These are phyloP conservation scores for Leucophenga montana DNA, from an alignment of 2,888 invertebrate genomes.

Conservation along the genomic window DNA sequence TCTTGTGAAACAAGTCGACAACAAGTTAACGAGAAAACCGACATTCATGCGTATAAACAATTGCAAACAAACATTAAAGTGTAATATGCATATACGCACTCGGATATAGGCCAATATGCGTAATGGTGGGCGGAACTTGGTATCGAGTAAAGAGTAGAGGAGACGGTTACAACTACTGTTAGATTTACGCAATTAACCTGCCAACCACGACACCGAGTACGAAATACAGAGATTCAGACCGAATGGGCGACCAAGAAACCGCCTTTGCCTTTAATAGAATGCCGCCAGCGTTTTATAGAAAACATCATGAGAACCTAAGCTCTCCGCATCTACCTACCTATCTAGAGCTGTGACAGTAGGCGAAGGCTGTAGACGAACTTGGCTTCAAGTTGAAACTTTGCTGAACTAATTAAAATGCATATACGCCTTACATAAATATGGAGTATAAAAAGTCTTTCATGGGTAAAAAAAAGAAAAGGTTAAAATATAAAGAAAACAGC, in stretches of 20 bases:
- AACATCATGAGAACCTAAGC: no score
- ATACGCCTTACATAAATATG: constrained; percentile 51
- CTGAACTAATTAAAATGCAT: constrained; percentile 67
- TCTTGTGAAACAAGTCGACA: background rate
- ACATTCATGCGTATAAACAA: constrained; percentile 25
- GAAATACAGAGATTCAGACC: background rate
- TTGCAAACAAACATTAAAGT: constrained; percentile 32
- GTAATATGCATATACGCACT: constrained; percentile 35
- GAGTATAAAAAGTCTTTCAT: constrained; percentile 1
- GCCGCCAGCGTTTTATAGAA: background rate
- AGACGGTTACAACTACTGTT: background rate
- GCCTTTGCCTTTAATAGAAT: background rate
- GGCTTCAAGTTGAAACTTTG: constrained; percentile 45
- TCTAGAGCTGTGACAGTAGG: background rate
- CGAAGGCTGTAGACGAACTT: constrained; percentile 6
- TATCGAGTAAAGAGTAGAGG: background rate
- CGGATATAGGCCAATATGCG: constrained; percentile 15
- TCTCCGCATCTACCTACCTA: no score
- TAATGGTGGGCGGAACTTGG: background rate
- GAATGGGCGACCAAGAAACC: background rate
- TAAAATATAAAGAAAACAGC: background rate
- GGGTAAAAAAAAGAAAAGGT: background rate
- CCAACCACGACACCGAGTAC: no score
- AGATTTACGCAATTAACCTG: constrained; percentile 26
- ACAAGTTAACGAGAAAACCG: constrained; percentile 8